A percentile compares a stretch with the other conserved stretches of the same genome.
Evolutionary conservation across 2,113 vertebrate species (phyloP).

Genomic region (Upupa epops): DNA sequence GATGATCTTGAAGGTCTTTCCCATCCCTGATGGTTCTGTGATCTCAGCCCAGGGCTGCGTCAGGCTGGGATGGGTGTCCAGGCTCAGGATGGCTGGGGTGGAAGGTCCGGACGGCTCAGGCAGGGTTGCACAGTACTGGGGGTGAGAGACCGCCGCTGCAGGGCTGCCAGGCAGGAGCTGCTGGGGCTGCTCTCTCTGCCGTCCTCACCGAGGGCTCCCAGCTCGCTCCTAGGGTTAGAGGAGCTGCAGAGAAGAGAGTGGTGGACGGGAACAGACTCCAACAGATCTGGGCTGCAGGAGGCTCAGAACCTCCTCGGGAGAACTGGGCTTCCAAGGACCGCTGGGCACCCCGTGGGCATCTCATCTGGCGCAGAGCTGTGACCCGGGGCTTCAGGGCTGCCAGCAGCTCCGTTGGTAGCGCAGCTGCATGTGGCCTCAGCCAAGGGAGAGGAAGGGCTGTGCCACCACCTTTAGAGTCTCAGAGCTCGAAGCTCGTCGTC

Average conservation of each 20-base stretch:
- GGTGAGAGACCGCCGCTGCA: background rate
- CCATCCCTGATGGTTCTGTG: no score
- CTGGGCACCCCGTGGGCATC: background rate
- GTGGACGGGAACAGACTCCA: background rate
- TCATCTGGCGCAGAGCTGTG: background rate
- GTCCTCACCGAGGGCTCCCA: background rate
- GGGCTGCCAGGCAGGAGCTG: background rate
- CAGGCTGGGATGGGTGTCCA: background rate
- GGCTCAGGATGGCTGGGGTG: background rate
- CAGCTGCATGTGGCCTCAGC: background rate
- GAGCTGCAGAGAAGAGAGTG: background rate
- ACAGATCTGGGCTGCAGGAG: background rate
- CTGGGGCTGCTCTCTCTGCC: background rate
- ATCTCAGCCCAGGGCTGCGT: background rate
- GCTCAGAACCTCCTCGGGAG: background rate
- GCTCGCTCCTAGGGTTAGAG: rapidly evolving
- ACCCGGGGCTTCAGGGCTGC: background rate
- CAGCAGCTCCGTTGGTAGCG: background rate
- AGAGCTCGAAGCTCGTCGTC: background rate
- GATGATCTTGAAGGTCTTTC: no score
- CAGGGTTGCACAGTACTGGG: background rate
- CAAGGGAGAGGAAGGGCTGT: background rate
- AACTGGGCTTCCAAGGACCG: background rate
- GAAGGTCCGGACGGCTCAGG: background rate
- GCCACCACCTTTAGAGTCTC: background rate